Base-by-base conservation (phyloP, 2,113 vertebrate genomes). In the Accipiter virgatus region DNA sequence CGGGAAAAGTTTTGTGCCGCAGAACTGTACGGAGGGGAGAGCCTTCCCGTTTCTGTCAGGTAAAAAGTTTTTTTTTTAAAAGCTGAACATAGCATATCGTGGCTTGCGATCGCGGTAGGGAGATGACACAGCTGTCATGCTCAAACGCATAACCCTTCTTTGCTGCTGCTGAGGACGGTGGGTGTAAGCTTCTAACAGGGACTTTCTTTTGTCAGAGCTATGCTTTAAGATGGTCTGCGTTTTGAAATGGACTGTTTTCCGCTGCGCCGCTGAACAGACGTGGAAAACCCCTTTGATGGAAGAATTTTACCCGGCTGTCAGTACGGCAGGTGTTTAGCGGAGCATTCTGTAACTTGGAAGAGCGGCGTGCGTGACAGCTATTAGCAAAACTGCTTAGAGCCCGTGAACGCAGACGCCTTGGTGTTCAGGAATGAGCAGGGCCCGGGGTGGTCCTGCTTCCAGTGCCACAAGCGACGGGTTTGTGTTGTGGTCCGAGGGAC, bases 321-420 rank as follows among this genome's bases (percentile, higher is more conserved):
- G 0, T 1, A 2, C 2, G 1, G 27, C 58, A 42, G 38, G 5
- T 23, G 3, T 1, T 73, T 17, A 27, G 11, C 18, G 0, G 32
- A 45, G 25, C 7, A 2, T 27, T 27, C 13, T 1, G 21, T 29
- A 4, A 13, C 3, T 26, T 1, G 53, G 22, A 47, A 3, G 16
- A 7, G 31, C 0, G 2, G 18, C 2, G 9, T 1, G 22, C 0
- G 5, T 1, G 53, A 8, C 21, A 26, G 61, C 43, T 7, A 3
- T 4, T 8, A 36, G 34, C 29, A 31, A 21, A 16, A 2, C 16
- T 4, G 67, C 72, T 21, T 10, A 1, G 2, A 15, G 42, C 32
- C 7, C 10, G 5, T 29, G 21, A 18, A 6, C 6, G 3, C 4
- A 2, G 68, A 8, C 17, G 13, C 5, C 18, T 4, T 47, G n/a